Base-by-base conservation (phyloP, 2,113 vertebrate species). In the Tachysurus fulvidraco region DNA sequence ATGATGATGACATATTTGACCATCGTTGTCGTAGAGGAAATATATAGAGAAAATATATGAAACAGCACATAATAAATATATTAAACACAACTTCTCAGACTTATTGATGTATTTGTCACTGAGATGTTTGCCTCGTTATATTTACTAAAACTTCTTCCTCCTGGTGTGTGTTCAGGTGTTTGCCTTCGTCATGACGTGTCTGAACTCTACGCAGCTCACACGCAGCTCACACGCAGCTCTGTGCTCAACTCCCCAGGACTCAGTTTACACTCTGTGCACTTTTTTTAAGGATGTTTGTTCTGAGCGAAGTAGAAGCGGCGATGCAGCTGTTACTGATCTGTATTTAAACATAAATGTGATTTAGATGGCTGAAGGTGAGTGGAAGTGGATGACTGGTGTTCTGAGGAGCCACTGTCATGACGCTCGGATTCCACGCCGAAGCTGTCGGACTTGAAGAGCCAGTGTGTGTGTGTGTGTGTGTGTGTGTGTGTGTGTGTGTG, bases 351-450 rank as follows among this genome's bases (percentile, higher is more conserved):
- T 81, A 60, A 81, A 59, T 41, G 30, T 36, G n/a, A 41, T 79
- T 57, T 28, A 7, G 28, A 79, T 16, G 76, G 4, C 14, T 11
- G n/a, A 30, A 30, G n/a, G 11, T 28, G 50, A 81, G 30, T 0
- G 21, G 55, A 21, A 21, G 71, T 74, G 71, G 71, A 25, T 13
- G 21, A 1, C 21, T 46, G 46, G 12, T 2, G 25, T n/a, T 25
- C 21, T 0, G 12, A 50, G 44, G 36, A 36, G 30, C n/a, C 2
- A 74, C 11, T 41, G 50, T 41, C 28, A 59, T 57, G 67, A 50
- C 44, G 78, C n/a, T 69, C 25, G 41, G 57, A 83, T 83, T 82
- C 85, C 85, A 83, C 16, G 1, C 11, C 2, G 36, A 83, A 82
- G 65, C 67, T 25, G 69, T 50, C 12, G 7, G 30, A 76, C 81